Evolutionary conservation across 2,113 vertebrate species (phyloP), one percentile per base, ranked within the genome.

Genomic region (Pelecanoides urinatrix): DNA sequence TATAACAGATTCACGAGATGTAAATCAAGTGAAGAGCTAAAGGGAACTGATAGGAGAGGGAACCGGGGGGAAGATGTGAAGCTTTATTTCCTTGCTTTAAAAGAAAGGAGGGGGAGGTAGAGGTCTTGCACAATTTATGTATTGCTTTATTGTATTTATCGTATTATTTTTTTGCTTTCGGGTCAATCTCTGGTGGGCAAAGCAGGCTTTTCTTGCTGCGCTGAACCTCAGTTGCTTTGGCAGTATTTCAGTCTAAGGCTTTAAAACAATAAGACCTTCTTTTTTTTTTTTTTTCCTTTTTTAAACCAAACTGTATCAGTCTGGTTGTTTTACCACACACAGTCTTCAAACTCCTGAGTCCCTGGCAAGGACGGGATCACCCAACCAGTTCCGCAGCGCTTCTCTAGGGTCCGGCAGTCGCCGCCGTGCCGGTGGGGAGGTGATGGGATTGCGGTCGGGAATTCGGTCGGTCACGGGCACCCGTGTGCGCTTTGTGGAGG

Each of bases 351-450:
- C 10, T 59, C 26, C 73, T 5, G 16, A 59, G 45, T 27, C 63
- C 32, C 29, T 76, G 70, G 45, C 63, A 61, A 50, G 55, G 74
- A 45, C 0, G 1, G 61, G 50, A 59, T 65, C 38, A n/a, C 74
- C 65, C 21, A 40, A 3, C 7, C 52, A 13, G 34, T 17, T 11
- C 27, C 47, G 8, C 36, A 40, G 14, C 0, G 2, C 66, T 62
- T 84, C 53, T 52, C 4, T 0, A 34, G 47, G 58, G 26, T 84
- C 40, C 1, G 1, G 38, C 45, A 27, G 17, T 42, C 13, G 2
- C 49, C 3, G 0, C 49, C 2, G 0, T 1, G 8, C 40, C 1
- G 3, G 21, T 2, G 0, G 44, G 42, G 27, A 71, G 27, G 5
- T 27, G 52, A 42, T 66, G 66, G 45, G 38, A 88, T 25, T 1